Percentiles rank a stretch among this genome's conserved stretches.
Evolutionary conservation across 2,113 vertebrate species (phyloP).

Genomic region (Nyctibius bracteatus): DNA sequence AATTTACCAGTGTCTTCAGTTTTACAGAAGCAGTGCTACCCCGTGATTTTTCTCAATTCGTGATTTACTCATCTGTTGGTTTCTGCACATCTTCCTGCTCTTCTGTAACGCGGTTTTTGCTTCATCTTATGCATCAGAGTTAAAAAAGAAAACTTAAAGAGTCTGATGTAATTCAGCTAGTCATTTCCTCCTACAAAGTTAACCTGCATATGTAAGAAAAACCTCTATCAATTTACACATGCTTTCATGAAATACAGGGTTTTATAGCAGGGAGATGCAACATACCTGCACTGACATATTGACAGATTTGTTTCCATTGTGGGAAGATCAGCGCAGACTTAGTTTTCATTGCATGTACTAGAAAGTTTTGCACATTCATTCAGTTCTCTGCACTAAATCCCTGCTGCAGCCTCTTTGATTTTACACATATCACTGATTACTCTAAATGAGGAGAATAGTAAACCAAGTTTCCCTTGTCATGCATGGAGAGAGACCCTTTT

Average conservation of each 20-base stretch:
- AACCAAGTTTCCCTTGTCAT: background rate
- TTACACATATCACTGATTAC: background rate
- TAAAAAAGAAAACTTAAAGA: background rate
- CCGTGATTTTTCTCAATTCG: background rate
- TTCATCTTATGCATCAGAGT: background rate
- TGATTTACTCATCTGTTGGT: conserved; percentile 22
- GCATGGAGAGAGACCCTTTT: background rate
- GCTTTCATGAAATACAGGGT: background rate
- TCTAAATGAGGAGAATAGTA: background rate
- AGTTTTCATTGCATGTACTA: background rate
- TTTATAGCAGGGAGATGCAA: background rate
- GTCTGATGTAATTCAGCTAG: background rate
- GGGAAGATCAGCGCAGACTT: background rate
- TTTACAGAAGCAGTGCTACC: conserved; percentile 1
- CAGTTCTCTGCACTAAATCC: background rate
- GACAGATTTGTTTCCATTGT: background rate
- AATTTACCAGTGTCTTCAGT: background rate
- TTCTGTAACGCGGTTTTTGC: background rate
- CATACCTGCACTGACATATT: background rate
- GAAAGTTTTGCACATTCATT: background rate
- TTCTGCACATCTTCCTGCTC: background rate
- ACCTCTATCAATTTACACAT: background rate
- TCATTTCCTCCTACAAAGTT: background rate
- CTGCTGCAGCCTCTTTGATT: background rate
- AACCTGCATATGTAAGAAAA: background rate